These are phyloP conservation scores for Solea senegalensis DNA, from an alignment of 2,113 vertebrate genomes.

Conservation along the genomic window DNA sequence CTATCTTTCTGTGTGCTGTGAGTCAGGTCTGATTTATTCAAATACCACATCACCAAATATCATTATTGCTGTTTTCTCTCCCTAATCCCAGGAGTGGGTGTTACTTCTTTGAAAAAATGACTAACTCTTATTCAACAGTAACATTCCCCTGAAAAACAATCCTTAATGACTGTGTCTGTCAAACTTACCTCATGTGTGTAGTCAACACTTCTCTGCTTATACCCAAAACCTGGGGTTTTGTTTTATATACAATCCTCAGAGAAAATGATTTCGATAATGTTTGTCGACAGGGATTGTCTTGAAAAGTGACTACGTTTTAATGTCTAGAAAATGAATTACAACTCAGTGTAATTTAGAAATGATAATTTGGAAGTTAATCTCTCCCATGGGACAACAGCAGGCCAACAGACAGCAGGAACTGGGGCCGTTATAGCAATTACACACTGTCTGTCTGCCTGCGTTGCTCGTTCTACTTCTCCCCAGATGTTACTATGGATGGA, in stretches of 20 bases:
- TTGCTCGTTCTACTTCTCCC: not conserved
- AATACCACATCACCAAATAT: too few relatives aligned
- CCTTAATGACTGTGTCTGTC: not conserved
- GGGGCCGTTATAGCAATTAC: slow-evolving; percentile 13
- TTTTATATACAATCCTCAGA: slow-evolving; percentile 49
- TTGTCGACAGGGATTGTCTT: not conserved
- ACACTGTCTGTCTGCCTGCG: slow-evolving; percentile 5
- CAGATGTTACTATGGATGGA: slow-evolving; percentile 11
- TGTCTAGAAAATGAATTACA: not conserved
- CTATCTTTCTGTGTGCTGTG: not conserved
- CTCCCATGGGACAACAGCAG: not conserved
- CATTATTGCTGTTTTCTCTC: too few relatives aligned
- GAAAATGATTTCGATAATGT: not conserved
- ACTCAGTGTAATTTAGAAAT: slow-evolving; percentile 4
- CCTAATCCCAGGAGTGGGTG: not conserved
- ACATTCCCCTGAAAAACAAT: slow-evolving; percentile 5
- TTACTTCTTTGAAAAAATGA: not conserved
- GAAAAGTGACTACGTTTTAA: not conserved
- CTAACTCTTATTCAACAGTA: not conserved
- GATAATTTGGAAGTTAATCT: slow-evolving; percentile 35
- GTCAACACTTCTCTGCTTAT: slow-evolving; percentile 14
- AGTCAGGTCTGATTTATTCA: too few relatives aligned
- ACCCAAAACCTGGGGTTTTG: slow-evolving; percentile 27
- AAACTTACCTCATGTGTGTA: not conserved
- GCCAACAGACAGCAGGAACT: slow-evolving; percentile 14